Evolutionary conservation across 2,797 vertebrate genomes (phyloP), one percentile per base, ranked within the genome.

Genomic region (Toxotes lorentzi): DNA sequence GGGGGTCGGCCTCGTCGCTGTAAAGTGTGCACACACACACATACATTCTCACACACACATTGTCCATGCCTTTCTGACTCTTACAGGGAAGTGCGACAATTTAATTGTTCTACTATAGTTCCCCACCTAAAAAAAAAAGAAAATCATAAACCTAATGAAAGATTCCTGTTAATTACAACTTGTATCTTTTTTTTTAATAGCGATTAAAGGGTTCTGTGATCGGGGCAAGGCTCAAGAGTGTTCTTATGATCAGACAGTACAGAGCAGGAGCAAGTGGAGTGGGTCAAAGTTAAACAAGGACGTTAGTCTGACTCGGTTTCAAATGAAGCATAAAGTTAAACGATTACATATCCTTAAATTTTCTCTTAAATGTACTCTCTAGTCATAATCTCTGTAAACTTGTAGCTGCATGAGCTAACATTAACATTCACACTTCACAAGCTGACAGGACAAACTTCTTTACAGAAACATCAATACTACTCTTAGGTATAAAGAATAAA

Each of bases 1-100:
- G 71, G 48, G 60, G 70, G 84, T 86, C 68, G 21, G 72, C 47
- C 19, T 11, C 83, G 76, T 82, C 51, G 0, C 48, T 70, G 21
- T 70, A 63, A 67, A 76, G 48, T 50, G 41, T 6, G 56, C 9
- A 64, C 40, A 34, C 48, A 34, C 48, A 53, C 81, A 73, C 16
- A 32, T 3, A 30, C 16, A 27, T 3, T 4, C 41, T 34, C 27
- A 4, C 14, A 24, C 50, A 24, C 41, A 30, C 27, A 45, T 27
- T 40, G 30, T 56, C 38, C 9, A 41, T 70, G 35, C 58, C 6
- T 61, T 48, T 75, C 54, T 48, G 53, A 50, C 1, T 62, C 57
- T 56, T 38, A 5, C 27, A 35, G 45, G 12, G 4, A 60, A 19
- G 13, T 45, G 34, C 50, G 10, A 56, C 12, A 24, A 24, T 68